Evolutionary conservation across 1,140 invertebrate genomes (phyloP), one percentile per base, ranked within the genome.

Genomic region (Globodera rostochiensis): DNA sequence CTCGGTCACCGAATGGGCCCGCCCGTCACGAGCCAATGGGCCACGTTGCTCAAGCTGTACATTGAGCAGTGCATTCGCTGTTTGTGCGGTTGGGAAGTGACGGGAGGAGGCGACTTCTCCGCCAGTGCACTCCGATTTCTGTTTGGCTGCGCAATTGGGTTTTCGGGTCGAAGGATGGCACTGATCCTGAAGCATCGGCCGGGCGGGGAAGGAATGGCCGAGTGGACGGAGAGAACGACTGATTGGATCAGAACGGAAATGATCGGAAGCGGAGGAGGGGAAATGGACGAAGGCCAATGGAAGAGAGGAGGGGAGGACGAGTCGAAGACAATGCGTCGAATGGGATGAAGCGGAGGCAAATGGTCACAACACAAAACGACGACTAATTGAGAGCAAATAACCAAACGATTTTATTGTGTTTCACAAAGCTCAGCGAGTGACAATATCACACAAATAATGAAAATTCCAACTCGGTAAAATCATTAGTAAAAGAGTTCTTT

Each of bases 111-210:
- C 11, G 49, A 85, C 19, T 75, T 86, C 21, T 84, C 84, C 53
- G 67, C 53, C 46, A 19, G 15, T 5, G 84, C 84, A 13, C 53
- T 85, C 4, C 79, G 83, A 6, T 66, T 86, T 25, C 60, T 84
- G 19, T 85, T 86, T 13, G 50, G 64, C 46, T 82, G 74, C 49
- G 83, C 84, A 8, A n/a, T 79, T 57, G 83, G 83, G 13, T 84
- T 84, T 50, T 81, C 84, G 4, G 74, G 83, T 47, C 79, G 83
- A n/a, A 84, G 81, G 67, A 73, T 85, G 69, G 66, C 73, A 71
- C 64, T 81, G 13, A 53, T 70, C 15, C 45, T 81, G 9, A 47
- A 46, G 57, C 50, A 74, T 74, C 46, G 70, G n/a, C 45, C 80
- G 64, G 46, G 47, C 36, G 21, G 21, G 21, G 45, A 47, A 77